Base-by-base conservation (phyloP, 2,888 invertebrate genomes). In the Nysson spinosus region DNA sequence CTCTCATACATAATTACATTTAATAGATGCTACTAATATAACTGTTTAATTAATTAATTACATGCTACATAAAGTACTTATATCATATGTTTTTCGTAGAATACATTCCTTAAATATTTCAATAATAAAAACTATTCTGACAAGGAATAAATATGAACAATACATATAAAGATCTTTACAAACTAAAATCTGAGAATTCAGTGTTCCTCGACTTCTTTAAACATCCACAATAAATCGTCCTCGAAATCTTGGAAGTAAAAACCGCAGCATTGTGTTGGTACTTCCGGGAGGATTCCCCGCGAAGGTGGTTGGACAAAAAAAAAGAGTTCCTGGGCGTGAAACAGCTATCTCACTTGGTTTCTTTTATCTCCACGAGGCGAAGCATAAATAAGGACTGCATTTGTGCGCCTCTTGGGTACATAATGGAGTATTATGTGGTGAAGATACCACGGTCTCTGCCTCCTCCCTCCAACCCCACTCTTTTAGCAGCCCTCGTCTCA, bases 341-440 rank as follows among this genome's bases (percentile, higher is more conserved):
- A 62, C 61, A 62, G 49, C 60, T 75, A 77, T 75, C 77, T 77
- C 55, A 54, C 47, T 40, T 72, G 70, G 72, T 75, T 76, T 78
- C 77, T 75, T 82, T 79, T 82, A 82, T 83, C 83, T 79, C 56
- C 72, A 51, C 55, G 74, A 75, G 72, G 74, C 72, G 76, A 78
- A 64, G 75, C 82, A 83, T 83, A 83, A 83, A 83, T 82, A 83
- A 83, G 81, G 76, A 76, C 79, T 75, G 70, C 76, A 75, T 80
- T 83, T 82, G 83, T 82, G 75, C 79, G 78, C 69, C 72, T 69
- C 68, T 75, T 80, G 70, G 82, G 75, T 75, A 79, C 78, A 84
- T 84, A 84, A 84, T 84, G 79, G 82, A 75, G 82, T 85, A 84
- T 84, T 84, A 84, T 84, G 79, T 74, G 78, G 71, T 57, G 69